A percentile compares a stretch with the other conserved stretches of the same genome.
Evolutionary conservation across 2,888 invertebrate genomes (phyloP).

Genomic region (Tachina lurida): DNA sequence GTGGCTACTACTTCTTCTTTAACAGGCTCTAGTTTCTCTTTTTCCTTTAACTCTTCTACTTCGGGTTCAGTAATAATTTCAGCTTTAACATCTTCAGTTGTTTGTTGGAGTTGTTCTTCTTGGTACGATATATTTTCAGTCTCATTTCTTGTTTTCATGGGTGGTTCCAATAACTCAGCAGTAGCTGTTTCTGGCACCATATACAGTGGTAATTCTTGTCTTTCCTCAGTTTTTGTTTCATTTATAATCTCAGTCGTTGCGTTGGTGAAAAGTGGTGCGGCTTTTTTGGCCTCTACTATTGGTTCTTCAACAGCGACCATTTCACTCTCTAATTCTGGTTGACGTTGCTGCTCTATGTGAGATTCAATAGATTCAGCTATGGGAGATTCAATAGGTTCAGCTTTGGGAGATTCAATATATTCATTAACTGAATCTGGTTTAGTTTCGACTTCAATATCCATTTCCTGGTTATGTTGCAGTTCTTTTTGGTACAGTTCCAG

Average conservation of each 20-base stretch:
- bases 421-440: conserved; percentile 15
- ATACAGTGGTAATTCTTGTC: conserved; percentile 4
- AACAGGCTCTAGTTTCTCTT: conserved; percentile 5
- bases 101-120: background rate
- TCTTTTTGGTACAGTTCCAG: conserved; percentile 67
- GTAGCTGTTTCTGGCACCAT: conserved; percentile 41
- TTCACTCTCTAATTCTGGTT: conserved; percentile 38
- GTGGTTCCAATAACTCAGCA: conserved; percentile 33
- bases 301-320: conserved; percentile 47
- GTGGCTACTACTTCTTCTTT: conserved; percentile 35
- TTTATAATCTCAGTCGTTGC: conserved; percentile 47
- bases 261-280: conserved; percentile 27
- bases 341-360: conserved; percentile 27
- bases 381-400: conserved; percentile 4
- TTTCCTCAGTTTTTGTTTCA: conserved; percentile 31
- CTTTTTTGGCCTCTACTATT: conserved; percentile 31
- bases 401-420: conserved; percentile 38
- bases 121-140: background rate
- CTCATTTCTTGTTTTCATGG: conserved; percentile 13
- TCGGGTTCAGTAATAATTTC: background rate
- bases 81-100: conserved; percentile 16
- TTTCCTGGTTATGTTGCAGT: background rate
- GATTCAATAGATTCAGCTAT: conserved; percentile 43
- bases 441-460: background rate
- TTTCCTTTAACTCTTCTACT: conserved; percentile 16